Evolutionary conservation across 2,888 invertebrate species (phyloP).

Genomic region (Leptinotarsa tumamoca): DNA sequence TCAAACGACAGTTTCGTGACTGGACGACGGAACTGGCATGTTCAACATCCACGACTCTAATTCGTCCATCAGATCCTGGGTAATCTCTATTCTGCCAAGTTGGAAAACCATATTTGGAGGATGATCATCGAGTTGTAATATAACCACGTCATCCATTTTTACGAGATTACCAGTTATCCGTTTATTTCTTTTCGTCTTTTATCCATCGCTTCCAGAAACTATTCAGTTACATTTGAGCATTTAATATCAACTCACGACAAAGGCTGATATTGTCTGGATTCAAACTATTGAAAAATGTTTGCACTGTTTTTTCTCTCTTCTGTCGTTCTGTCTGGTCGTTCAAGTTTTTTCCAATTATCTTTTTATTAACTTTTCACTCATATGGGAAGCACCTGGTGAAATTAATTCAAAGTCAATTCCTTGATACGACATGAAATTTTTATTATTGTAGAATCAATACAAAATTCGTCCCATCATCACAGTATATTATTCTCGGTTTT

Average conservation of each 20-base stretch:
- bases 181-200: slow-evolving; percentile 51
- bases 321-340: not conserved
- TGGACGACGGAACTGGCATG: too few species aligned
- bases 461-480: not conserved
- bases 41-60: too few species aligned
- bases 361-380: not conserved
- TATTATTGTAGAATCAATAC: not conserved
- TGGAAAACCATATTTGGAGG: too few species aligned
- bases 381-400: slow-evolving; percentile 9
- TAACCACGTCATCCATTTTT: too few species aligned
- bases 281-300: not conserved
- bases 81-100: not conserved
- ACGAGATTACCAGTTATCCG: too few species aligned
- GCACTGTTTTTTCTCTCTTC: slow-evolving; percentile 6
- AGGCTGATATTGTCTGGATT: not conserved
- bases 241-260: not conserved
- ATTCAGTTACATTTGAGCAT: not conserved
- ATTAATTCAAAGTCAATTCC: not conserved
- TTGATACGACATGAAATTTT: not conserved
- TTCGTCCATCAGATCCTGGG: slow-evolving; percentile 64
- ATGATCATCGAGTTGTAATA: too few species aligned
- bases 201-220: slow-evolving; percentile 20
- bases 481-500: not conserved
- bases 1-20: too few species aligned
- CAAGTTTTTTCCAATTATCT: not conserved